phyloP scores from a whole-genome alignment of 1,140 invertebrate species.

The Phymorhynchus buccinoides region DNA sequence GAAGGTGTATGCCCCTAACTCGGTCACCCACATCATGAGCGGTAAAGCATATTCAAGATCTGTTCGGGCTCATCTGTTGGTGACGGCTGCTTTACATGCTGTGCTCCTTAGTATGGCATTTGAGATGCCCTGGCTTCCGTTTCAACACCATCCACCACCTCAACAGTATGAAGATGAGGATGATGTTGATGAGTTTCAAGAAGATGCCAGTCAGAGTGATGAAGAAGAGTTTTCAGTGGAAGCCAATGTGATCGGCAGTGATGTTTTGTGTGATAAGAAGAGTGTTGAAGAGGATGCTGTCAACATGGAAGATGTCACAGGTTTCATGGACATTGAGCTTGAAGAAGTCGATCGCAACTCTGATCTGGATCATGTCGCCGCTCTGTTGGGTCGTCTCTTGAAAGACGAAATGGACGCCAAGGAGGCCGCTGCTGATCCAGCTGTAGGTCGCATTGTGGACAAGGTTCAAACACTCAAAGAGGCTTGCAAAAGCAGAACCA shows the following conservation, averaged over 20 bases:
- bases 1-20: conserved; percentile 46
- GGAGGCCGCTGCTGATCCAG: neutral
- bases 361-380: too few relatives aligned
- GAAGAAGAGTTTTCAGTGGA: neutral
- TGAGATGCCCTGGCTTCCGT: neutral
- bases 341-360: too few relatives aligned
- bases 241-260: neutral
- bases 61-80: conserved; percentile 46
- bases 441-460: neutral
- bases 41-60: conserved; percentile 49
- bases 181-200: conserved; percentile 7
- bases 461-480: neutral
- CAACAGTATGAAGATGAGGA: neutral
- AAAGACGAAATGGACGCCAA: neutral
- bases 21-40: conserved; percentile 46
- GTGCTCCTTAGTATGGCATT: conserved; percentile 32
- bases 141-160: neutral
- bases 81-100: conserved; percentile 40
- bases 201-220: neutral
- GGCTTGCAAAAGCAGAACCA: neutral
- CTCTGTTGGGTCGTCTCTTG: too few relatives aligned
- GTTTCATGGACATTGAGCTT: too few relatives aligned
- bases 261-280: conserved; percentile 4
- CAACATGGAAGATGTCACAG: too few relatives aligned
- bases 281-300: too few relatives aligned